These are phyloP conservation scores for Puma concolor DNA, from an alignment of 2,113 vertebrate species.

Conservation along the genomic window DNA sequence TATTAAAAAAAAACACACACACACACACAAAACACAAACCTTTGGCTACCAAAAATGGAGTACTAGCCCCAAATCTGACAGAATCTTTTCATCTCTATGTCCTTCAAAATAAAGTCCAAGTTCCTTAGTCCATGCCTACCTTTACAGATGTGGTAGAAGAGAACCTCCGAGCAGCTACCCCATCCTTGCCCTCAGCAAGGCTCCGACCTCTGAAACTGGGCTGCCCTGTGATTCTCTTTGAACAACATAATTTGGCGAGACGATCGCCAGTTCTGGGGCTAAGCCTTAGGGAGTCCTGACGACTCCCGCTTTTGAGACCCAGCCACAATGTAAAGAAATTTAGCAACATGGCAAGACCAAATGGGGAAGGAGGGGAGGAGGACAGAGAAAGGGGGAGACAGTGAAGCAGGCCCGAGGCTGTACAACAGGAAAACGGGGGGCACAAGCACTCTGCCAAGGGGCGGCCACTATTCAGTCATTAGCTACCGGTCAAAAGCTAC, in stretches of 20 bases:
- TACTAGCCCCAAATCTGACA: neutral
- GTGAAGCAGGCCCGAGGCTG: neutral
- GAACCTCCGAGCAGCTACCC: fast-evolving
- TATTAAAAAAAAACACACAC: neutral
- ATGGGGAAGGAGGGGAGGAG: neutral
- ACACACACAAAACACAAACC: neutral
- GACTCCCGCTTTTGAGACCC: neutral
- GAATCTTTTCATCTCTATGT: neutral
- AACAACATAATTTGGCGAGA: neutral
- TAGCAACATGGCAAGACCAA: neutral
- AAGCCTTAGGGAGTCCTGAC: neutral
- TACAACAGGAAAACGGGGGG: neutral
- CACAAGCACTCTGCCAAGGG: neutral
- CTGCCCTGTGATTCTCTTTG: neutral
- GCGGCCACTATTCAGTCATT: neutral
- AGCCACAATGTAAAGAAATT: neutral
- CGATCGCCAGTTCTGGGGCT: neutral
- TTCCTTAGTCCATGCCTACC: neutral
- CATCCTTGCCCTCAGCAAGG: neutral
- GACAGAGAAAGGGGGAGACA: neutral
- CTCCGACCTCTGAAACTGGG: neutral
- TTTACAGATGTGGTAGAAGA: neutral
- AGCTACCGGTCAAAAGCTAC: neutral
- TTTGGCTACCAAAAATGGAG: neutral
- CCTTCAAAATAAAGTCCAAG: neutral